These are phyloP conservation scores for Diaprepes abbreviatus DNA, from an alignment of 2,888 invertebrate species.

Conservation along the genomic window DNA sequence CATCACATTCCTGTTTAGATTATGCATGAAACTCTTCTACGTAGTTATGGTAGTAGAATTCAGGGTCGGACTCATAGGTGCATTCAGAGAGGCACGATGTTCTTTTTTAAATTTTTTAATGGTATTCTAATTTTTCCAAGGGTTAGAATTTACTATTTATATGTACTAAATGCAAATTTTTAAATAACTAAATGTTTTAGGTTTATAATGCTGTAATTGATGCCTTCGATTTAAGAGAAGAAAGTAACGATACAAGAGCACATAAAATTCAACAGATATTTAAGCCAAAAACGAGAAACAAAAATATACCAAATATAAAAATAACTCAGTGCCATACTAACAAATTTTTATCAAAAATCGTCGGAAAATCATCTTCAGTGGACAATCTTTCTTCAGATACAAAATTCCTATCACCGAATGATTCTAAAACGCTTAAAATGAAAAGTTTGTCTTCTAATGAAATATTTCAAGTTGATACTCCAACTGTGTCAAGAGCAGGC, in stretches of 20 bases:
- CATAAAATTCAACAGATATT: slow-evolving; percentile 69
- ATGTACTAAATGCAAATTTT: too few species aligned
- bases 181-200: too few species aligned
- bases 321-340: slow-evolving; percentile 67
- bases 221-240: slow-evolving; percentile 68
- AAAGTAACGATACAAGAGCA: slow-evolving; percentile 59
- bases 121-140: too few species aligned
- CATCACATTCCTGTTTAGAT: not conserved
- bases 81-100: too few species aligned
- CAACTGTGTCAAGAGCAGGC: slow-evolving; percentile 58
- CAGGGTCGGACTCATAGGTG: too few species aligned
- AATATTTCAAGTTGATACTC: slow-evolving; percentile 63
- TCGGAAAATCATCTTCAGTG: slow-evolving; percentile 69
- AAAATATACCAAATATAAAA: slow-evolving; percentile 63
- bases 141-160: too few species aligned
- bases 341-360: slow-evolving; percentile 69
- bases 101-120: too few species aligned
- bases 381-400: slow-evolving; percentile 66
- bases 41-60: too few species aligned
- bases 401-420: slow-evolving; percentile 50
- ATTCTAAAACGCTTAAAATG: slow-evolving; percentile 58
- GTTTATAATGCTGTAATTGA: slow-evolving; percentile 69
- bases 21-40: not conserved
- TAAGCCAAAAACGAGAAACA: slow-evolving; percentile 64
- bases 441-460: slow-evolving; percentile 69